phyloP scores from a whole-genome alignment of 2,797 vertebrate species.

The Danio tinwini region DNA sequence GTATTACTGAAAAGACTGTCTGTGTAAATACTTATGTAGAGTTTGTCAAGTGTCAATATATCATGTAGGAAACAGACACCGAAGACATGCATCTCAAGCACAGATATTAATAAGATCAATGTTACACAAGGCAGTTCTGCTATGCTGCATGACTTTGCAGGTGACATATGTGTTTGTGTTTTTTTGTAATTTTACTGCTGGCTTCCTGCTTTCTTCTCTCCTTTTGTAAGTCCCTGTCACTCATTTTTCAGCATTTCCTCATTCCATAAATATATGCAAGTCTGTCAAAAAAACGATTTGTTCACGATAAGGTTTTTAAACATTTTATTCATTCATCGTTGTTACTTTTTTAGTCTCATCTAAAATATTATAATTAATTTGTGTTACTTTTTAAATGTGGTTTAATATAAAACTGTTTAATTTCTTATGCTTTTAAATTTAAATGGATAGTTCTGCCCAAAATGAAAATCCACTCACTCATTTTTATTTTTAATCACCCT shows the following conservation, averaged over 20 bases:
- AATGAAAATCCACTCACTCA: too few species aligned
- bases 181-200: background rate
- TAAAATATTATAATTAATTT: too few species aligned
- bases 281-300: too few species aligned
- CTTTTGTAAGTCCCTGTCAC: background rate
- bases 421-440: too few species aligned
- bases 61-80: background rate
- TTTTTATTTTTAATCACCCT: too few species aligned
- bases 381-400: too few species aligned
- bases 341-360: too few species aligned
- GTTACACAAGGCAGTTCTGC: constrained; percentile 13
- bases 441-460: too few species aligned
- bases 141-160: background rate
- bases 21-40: background rate
- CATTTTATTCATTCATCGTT: too few species aligned
- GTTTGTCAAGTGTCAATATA: background rate
- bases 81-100: background rate
- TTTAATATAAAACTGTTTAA: too few species aligned
- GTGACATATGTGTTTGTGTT: background rate
- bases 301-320: too few species aligned
- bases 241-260: constrained; percentile 18
- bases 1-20: background rate
- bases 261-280: background rate
- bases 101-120: constrained; percentile 25
- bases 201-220: background rate